phyloP scores from a whole-genome alignment of 2,797 vertebrate genomes.

The Eutrigla gurnardus region DNA sequence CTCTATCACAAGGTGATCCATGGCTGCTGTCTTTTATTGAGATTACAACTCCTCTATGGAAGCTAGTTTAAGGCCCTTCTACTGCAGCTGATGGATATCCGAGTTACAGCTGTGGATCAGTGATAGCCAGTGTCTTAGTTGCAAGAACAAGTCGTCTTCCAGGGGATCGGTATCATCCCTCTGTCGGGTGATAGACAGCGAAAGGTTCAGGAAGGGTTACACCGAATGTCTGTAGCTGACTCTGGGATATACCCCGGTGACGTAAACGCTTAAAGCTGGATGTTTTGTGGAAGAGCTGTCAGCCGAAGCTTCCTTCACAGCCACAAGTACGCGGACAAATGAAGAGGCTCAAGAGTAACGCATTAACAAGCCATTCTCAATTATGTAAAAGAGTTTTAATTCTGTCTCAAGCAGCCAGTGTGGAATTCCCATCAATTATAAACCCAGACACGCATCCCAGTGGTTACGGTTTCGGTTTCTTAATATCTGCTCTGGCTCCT shows the following conservation, averaged over 20 bases:
- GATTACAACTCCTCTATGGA: constrained; percentile 56
- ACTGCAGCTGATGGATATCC: constrained; percentile 58
- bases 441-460: constrained; percentile 52
- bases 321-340: constrained; percentile 41
- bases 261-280: constrained; percentile 33
- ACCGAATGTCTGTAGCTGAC: constrained; percentile 13
- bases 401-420: constrained; percentile 62
- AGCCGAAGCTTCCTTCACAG: constrained; percentile 30
- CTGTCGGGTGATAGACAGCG: constrained; percentile 29
- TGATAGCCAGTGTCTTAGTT: constrained; percentile 61
- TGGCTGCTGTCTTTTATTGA: constrained; percentile 58
- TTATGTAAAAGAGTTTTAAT: constrained; percentile 60
- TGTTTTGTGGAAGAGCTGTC: constrained; percentile 43
- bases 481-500: constrained; percentile 43
- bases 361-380: constrained; percentile 60
- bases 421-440: constrained; percentile 64
- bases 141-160: constrained; percentile 42
- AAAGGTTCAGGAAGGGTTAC: constrained; percentile 37
- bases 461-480: constrained; percentile 50
- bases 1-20: constrained; percentile 43
- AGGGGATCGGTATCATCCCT: constrained; percentile 45
- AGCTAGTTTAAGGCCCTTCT: constrained; percentile 65
- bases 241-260: constrained; percentile 13
- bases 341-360: constrained; percentile 57
- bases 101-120: constrained; percentile 61